These are phyloP conservation scores for Platynereis dumerilii DNA, from an alignment of 2,888 invertebrate genomes.

Conservation along the genomic window DNA sequence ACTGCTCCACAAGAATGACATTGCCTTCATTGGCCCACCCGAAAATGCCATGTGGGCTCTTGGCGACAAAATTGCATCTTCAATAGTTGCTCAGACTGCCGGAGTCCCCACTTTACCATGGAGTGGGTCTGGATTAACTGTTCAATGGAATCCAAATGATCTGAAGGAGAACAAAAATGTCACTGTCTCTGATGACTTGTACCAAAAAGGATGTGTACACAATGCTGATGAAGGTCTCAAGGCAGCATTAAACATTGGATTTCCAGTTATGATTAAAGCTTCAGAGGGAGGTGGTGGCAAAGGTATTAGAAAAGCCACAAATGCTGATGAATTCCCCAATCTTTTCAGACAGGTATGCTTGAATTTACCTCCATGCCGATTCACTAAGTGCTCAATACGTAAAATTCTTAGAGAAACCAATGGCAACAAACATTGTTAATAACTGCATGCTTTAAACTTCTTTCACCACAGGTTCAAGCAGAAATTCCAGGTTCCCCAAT, in stretches of 20 bases:
- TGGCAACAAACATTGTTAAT: too few species aligned
- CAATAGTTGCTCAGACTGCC: conserved; percentile 98
- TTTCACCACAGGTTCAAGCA: conserved; percentile 74
- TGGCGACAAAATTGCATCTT: conserved; percentile 99
- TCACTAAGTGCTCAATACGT: too few species aligned
- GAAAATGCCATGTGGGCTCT: conserved; percentile 96
- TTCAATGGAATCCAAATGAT: conserved; percentile 75
- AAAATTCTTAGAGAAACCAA: too few species aligned
- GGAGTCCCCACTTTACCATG: conserved; percentile 96
- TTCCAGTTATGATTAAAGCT: conserved; percentile 99
- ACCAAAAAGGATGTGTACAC: conserved; percentile 87
- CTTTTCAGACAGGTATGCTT: conserved; percentile 78
- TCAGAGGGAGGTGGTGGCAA: conserved; percentile 99
- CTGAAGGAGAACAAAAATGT: conserved; percentile 70
- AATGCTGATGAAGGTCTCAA: conserved; percentile 83
- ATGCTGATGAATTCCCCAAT: conserved; percentile 86
- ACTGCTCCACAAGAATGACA: conserved; percentile 84
- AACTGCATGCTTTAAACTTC: too few species aligned
- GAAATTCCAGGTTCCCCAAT: conserved; percentile 99
- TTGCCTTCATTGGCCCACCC: conserved; percentile 93
- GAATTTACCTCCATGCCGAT: too few species aligned
- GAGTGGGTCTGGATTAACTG: conserved; percentile 88
- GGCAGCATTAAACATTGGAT: conserved; percentile 77
- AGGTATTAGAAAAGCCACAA: conserved; percentile 94
- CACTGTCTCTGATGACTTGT: conserved; percentile 90